These are phyloP conservation scores for mouse (Mus musculus) DNA, from an alignment of 2,113 vertebrate genomes.

Conservation along the genomic window GRCm39 chr8:92181001-92181500, in stretches of 20 bases:
- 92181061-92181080: not conserved
- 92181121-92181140: not conserved
- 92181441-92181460: not conserved
- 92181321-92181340: not conserved
- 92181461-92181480: not conserved
- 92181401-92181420: not conserved
- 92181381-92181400: not conserved
- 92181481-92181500: not conserved
- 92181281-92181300: not conserved
- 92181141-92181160: not conserved
- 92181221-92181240: not conserved
- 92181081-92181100: not conserved
- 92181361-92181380: not conserved
- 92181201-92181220: not conserved
- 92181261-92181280: not conserved
- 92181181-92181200: not conserved
- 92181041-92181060: not conserved
- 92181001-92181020: not conserved
- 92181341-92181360: not conserved
- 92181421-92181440: not conserved
- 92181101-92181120: not conserved
- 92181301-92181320: not conserved
- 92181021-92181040: conserved; percentile 20
- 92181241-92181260: not conserved
- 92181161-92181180: not conserved